Conservation (phyloP, 2,797 vertebrate genomes). For the Poeciliopsis gracilis region DNA sequence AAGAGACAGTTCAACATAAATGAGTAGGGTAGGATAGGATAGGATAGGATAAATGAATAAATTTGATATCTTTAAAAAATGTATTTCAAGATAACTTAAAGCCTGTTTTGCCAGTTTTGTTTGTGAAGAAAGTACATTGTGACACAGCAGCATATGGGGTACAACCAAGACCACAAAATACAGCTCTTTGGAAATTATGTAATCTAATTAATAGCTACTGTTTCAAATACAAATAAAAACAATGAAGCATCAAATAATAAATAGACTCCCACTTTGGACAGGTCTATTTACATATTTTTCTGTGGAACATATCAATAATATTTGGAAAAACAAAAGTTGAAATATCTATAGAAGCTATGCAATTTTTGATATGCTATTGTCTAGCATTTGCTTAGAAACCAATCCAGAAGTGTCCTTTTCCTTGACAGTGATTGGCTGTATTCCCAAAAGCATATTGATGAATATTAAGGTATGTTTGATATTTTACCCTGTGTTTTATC, state of each 20-base stretch:
- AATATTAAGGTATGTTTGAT: neutral
- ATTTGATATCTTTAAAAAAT: neutral
- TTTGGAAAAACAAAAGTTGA: neutral
- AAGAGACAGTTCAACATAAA: neutral
- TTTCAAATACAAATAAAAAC: neutral
- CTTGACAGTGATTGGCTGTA: neutral
- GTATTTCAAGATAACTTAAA: neutral
- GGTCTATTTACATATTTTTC: too few relatives aligned
- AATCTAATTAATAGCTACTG: neutral
- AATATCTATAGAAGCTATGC: neutral
- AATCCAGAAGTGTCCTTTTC: too few relatives aligned
- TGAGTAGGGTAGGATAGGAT: too few relatives aligned
- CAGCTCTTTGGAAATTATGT: neutral
- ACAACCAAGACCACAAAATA: neutral
- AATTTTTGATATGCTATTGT: neutral
- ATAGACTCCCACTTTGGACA: neutral
- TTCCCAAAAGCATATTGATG: neutral
- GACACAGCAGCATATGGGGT: neutral
- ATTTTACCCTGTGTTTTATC: neutral
- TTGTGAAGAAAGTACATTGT: neutral
- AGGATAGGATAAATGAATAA: too few relatives aligned
- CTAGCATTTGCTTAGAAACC: too few relatives aligned
- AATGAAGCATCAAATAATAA: neutral
- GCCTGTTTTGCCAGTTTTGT: neutral
- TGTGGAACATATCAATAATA: neutral